Base-by-base conservation (phyloP, 2,888 invertebrate genomes). In the Spicauda simplicius region DNA sequence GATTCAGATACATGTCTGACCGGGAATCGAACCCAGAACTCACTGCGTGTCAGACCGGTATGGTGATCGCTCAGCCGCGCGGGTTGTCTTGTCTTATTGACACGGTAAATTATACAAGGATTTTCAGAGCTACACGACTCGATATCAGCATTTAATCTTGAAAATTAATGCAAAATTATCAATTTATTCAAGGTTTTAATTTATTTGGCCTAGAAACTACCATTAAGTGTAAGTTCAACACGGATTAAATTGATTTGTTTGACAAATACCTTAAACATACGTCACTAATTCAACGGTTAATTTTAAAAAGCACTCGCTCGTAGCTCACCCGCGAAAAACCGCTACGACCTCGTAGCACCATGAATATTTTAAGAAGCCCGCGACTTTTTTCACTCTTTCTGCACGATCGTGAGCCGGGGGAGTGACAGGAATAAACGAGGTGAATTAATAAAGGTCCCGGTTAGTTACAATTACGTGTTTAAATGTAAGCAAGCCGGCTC, bases 391-490 rank as follows among this genome's bases (percentile, higher is more conserved):
- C 59, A 18, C 81, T 84, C 79, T 78, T 84, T 82, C 77, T 76
- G 48, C 76, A 75, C 75, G 77, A 78, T 82, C 85, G 84, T 85
- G 86, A 86, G 82, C 79, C 77, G 80, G 81, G 84, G 84, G 75
- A 76, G 76, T 79, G 81, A 79, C 80, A 77, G 78, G 82, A 82
- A 91, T 87, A 85, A 89, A 92, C 87, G 92, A 90, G 88, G 82
- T 89, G 87, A 91, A 92, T 92, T 91, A 92, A 92, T 93, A 91
- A 91, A 86, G 85, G 87, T 90, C 83, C 85, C 85, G 92, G 92
- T 93, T 93, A 90, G 90, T 91, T 90, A 92, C 92, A 93, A 93
- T 93, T 92, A 93, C 88, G 85, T 86, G 90, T 93, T 92, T 91
- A 90, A 91, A 91, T 90, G 91, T 89, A 90, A 91, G 89, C 90